Evolutionary conservation across 1,140 invertebrate genomes (phyloP), one percentile per base, ranked within the genome.

Genomic region (Phymorhynchus buccinoides): DNA sequence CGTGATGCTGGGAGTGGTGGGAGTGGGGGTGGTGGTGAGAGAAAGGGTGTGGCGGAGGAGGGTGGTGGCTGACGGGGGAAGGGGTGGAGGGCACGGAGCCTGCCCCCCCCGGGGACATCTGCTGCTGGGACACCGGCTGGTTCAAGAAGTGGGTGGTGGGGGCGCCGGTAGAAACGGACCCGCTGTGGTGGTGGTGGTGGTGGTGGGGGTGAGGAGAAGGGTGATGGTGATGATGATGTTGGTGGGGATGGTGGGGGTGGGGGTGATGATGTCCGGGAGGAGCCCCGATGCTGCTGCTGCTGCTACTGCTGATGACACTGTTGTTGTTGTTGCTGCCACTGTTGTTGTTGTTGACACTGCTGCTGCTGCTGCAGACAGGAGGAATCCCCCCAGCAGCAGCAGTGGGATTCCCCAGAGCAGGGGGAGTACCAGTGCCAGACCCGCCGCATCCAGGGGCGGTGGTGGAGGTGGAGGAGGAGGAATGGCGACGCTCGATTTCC

Each of bases 1-100:
- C 75, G 71, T 39, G 85, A 71, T 22, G 66, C 39, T 73, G 86
- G 68, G n/a, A 79, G 77, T 62, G 84, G 39, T 22, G 86, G 77
- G 37, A 81, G 44, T 37, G 86, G 12, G 37, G 86, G 68, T 27
- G 86, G 85, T 39, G 85, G 83, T 44, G 85, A 81, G 27, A 83
- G 30, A 39, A 83, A 27, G 56, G 56, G 6, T 62, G 56, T 4
- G 12, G 56, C 56, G 42, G 86, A 35, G 27, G 66, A 30, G 39
- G 86, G 81, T 32, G 85, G 83, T 6, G 81, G 80, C 42, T 77
- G 77, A 37, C 41, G 79, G 30, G 86, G 79, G 27, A 81, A 66
- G 32, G 78, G 62, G 39, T 68, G 32, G 12, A 27, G 22, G 39
- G 84, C 66, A 27, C 62, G 62, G 27, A 12, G 35, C 14, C 27